Base-by-base conservation (phyloP, 2,797 vertebrate genomes). In the Trachurus trachurus region DNA sequence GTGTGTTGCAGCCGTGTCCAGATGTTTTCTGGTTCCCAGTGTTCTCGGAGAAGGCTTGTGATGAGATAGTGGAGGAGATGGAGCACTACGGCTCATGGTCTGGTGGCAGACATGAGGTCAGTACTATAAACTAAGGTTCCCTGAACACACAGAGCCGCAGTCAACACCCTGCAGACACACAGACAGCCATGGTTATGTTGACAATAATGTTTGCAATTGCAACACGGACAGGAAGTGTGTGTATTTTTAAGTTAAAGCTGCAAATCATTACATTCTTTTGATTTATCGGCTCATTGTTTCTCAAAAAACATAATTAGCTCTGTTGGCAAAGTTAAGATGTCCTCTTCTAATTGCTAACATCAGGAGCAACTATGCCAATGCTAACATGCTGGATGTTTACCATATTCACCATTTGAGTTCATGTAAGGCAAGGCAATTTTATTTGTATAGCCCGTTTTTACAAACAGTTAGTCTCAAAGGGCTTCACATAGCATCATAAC, bases 1-100 rank as follows among this genome's bases (percentile, higher is more conserved):
- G 26, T 26, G 26, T 26, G 26, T 26, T 26, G 26, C 90, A 99
- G 98, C 98, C 98, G 1, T 99, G 98, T 85, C 96, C 98, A 87
- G 98, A 99, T 96, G 98, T 99, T 37, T 99, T 97, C 92, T 99
- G 98, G 98, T 99, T 99, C 87, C 98, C 98, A 4, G 96, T 99
- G 85, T 95, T 99, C 89, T 96, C 98, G 29, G 96, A 96, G 71
- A 81, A 94, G 58, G 96, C 96, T 59, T 99, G 98, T 88, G 97
- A 99, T 83, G 97, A 99, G 85, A 56, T 99, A 54, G 96, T 99
- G 1, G 95, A 97, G 85, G 98, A 99, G 94, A 98, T 99, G 97
- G 98, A 99, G 85, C 93, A 98, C 83, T 96, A 88, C 53, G 98
- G 98, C 17, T 87, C 96, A 10, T 99, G 98, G 98, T 99, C 98